Base-by-base conservation (phyloP, 1,140 invertebrate species). In the Meteorus sp. region DNA sequence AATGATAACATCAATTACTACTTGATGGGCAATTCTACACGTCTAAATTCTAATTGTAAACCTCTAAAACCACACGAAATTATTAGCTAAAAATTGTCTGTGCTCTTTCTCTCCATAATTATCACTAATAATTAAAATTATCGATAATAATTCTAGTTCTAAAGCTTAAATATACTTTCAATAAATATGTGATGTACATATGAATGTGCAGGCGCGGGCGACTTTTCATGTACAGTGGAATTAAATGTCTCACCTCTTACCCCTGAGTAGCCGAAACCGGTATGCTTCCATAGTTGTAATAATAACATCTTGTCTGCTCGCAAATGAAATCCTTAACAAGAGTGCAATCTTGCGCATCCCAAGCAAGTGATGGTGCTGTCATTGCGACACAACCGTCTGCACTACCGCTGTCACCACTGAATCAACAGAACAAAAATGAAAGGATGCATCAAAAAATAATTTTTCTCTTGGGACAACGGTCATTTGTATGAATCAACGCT, bases 221-320 rank as follows among this genome's bases (percentile, higher is more conserved):
- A 48, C 45, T 52, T 20, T 17, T 67, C 68, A 63, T 64, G 62
- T 70, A 62, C 68, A 59, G 69, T 64, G 62, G n/a, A n/a, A 64
- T 68, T 63, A 71, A 77, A 71, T 76, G 71, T 78, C 84, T 85
- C 83, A 85, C 84, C 84, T 86, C 83, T 91, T 92, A 92, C 90
- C 89, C 90, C 90, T 92, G 89, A 84, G 88, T 85, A 69, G 89
- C 88, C 71, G 89, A 90, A 71, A 91, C 89, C 73, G 89, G 89
- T 83, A 92, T 91, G 78, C 89, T 91, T 74, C 90, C 90, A 79
- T 92, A 93, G 81, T 93, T 92, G 83, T 91, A 92, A 81, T 92
- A 93, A 81, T 92, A 92, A 81, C 90, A 93, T 74, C 90, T 84
- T 56, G 90, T 93, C 80, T 92, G 90, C 80, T 29, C 27, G 27